Conservation (phyloP, 2,113 vertebrate genomes). For the Pan paniscus region DNA sequence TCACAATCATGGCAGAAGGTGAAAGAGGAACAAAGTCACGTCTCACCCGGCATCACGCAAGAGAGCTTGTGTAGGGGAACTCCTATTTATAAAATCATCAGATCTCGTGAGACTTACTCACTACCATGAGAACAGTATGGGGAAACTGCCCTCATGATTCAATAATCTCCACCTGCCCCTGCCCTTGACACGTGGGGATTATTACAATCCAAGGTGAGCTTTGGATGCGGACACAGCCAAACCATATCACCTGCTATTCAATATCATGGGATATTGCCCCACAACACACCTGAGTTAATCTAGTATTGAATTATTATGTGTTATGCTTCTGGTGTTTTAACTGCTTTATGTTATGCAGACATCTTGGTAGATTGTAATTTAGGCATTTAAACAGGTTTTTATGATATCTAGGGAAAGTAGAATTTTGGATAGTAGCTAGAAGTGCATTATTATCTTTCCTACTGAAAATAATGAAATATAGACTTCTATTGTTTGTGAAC, state of each 20-base stretch:
- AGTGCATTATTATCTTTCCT: background rate
- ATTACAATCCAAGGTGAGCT: too few species aligned
- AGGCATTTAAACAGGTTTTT: background rate
- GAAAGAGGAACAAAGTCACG: too few species aligned
- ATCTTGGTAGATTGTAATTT: background rate
- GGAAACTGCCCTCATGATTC: too few species aligned
- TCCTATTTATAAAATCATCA: too few species aligned
- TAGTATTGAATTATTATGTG: background rate
- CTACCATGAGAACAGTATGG: too few species aligned
- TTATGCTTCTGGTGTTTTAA: background rate
- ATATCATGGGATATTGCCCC: background rate
- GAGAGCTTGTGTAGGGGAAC: too few species aligned
- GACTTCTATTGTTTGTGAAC: background rate
- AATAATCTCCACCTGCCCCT: too few species aligned
- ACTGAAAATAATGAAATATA: slow-evolving; percentile 5
- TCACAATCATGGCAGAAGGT: too few species aligned
- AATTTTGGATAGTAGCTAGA: background rate
- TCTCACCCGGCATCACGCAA: too few species aligned
- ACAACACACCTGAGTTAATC: background rate
- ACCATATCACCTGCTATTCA: background rate
- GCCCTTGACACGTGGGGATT: too few species aligned
- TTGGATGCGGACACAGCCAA: too few species aligned
- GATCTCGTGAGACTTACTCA: too few species aligned
- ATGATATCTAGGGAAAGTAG: background rate
- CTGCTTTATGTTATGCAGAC: background rate